These are phyloP conservation scores for Bubo scandiacus DNA, from an alignment of 2,113 vertebrate species.

Conservation along the genomic window DNA sequence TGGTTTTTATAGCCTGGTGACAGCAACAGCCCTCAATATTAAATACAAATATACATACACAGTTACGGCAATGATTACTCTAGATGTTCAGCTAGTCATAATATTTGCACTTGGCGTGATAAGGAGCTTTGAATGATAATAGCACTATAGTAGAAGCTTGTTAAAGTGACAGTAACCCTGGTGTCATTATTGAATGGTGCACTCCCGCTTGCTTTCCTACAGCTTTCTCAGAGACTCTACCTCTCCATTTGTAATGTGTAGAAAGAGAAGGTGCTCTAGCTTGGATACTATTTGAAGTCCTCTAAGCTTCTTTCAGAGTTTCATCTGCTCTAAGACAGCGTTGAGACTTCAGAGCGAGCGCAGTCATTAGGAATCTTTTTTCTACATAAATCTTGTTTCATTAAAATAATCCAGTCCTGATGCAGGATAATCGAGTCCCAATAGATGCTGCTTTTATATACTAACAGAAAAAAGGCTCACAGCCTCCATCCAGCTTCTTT, in stretches of 20 bases:
- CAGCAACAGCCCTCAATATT: conserved; percentile 65
- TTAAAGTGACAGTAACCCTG: conserved; percentile 50
- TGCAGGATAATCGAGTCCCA: background rate
- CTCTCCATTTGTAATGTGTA: background rate
- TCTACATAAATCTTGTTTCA: background rate
- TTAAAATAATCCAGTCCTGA: background rate
- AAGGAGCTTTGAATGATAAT: conserved; percentile 56
- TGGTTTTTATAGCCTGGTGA: conserved; percentile 62
- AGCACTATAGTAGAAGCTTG: conserved; percentile 21
- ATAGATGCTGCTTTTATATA: background rate
- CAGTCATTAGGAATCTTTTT: background rate
- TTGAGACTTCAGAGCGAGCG: background rate
- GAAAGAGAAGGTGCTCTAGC: background rate
- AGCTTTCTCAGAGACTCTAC: background rate
- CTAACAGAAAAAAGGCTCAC: background rate
- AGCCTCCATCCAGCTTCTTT: background rate
- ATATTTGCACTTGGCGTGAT: conserved; percentile 52
- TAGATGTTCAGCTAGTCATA: conserved; percentile 57
- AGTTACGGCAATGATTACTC: conserved; percentile 50
- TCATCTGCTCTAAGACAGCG: background rate
- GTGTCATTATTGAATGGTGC: conserved; percentile 1
- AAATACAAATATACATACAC: conserved; percentile 54
- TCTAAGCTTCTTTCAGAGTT: background rate
- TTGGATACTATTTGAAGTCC: background rate
- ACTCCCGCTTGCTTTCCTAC: background rate